Evolutionary conservation across 2,113 vertebrate genomes (phyloP).

Genomic region (Hemiscyllium ocellatum): DNA sequence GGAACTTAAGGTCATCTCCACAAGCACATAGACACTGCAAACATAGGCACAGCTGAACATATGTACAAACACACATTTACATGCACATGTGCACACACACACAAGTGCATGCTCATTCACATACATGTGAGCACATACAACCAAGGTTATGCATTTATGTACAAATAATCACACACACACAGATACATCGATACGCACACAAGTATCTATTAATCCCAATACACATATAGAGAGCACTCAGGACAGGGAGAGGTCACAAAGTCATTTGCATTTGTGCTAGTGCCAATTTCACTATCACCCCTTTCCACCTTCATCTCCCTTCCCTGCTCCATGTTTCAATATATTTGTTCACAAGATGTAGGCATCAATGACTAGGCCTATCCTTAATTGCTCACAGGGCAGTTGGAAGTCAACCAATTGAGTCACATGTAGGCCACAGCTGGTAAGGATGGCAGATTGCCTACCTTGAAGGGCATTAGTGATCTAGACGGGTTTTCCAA

Average conservation of each 20-base stretch:
- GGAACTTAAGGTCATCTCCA: not conserved
- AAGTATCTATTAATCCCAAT: not conserved
- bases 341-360: too few relatives aligned
- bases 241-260: not conserved
- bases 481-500: too few relatives aligned
- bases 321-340: not conserved
- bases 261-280: not conserved
- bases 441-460: too few relatives aligned
- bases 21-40: not conserved
- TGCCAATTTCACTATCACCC: not conserved
- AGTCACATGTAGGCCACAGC: too few relatives aligned
- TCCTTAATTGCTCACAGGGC: too few relatives aligned
- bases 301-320: not conserved
- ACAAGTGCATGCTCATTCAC: not conserved
- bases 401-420: too few relatives aligned
- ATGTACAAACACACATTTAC: not conserved
- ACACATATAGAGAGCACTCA: not conserved
- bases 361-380: too few relatives aligned
- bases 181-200: not conserved
- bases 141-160: not conserved
- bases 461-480: too few relatives aligned
- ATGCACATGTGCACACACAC: not conserved
- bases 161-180: not conserved
- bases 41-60: not conserved
- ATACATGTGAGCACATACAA: not conserved